These are phyloP conservation scores for Platycercus adscitus DNA, from an alignment of 2,113 vertebrate genomes.

Conservation along the genomic window DNA sequence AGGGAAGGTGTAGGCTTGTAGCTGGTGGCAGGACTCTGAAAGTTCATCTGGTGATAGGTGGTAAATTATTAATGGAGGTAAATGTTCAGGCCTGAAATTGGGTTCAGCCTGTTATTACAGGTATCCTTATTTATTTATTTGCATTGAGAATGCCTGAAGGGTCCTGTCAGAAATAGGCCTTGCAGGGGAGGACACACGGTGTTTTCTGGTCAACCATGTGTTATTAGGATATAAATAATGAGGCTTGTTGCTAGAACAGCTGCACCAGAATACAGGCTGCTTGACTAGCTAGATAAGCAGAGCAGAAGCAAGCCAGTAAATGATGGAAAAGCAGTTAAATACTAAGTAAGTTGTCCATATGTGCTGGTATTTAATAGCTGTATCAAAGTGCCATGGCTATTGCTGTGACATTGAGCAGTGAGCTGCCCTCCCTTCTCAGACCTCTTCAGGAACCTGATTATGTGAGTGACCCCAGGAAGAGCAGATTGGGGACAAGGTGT, in stretches of 20 bases:
- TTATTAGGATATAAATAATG: background rate
- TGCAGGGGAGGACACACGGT: background rate
- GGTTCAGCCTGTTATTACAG: background rate
- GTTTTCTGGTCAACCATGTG: background rate
- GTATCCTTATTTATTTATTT: conserved; percentile 26
- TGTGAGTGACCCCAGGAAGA: background rate
- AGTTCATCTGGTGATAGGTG: conserved; percentile 30
- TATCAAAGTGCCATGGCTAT: background rate
- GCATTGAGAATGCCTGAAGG: background rate
- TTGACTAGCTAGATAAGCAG: background rate
- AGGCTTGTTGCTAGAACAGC: background rate
- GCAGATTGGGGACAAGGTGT: background rate
- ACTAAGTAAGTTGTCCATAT: background rate
- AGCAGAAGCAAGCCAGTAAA: background rate
- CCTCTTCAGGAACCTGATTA: background rate
- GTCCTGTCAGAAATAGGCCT: background rate
- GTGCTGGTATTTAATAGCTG: background rate
- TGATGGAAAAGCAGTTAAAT: background rate
- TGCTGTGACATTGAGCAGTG: background rate
- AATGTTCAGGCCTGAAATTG: conserved; percentile 1
- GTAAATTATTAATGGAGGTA: conserved; percentile 59
- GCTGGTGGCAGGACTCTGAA: background rate
- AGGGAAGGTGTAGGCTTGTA: conserved; percentile 34
- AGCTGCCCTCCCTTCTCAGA: background rate
- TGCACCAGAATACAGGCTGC: background rate